Percentiles rank a stretch among this genome's conserved stretches.
Evolutionary conservation across 2,888 invertebrate genomes (phyloP).

Genomic region (Arge pagana): DNA sequence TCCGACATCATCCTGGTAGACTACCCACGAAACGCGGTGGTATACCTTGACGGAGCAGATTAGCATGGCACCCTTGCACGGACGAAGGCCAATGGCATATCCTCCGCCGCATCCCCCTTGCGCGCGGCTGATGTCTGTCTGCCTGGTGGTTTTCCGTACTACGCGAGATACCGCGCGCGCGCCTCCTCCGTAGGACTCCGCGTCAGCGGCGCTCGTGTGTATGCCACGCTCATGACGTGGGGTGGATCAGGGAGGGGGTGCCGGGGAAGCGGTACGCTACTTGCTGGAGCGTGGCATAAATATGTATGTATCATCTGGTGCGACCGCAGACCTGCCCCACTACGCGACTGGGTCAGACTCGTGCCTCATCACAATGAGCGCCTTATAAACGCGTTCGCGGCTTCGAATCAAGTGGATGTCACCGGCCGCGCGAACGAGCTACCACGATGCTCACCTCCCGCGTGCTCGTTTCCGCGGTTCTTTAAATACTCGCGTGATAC

Average conservation of each 20-base stretch:
- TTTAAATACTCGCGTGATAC: not conserved
- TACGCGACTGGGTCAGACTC: conserved; percentile 58
- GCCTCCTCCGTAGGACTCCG: not conserved
- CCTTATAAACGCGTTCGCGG: conserved; percentile 37
- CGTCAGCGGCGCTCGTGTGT: not conserved
- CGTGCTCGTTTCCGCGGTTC: too few relatives aligned
- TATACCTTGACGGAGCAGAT: conserved; percentile 17
- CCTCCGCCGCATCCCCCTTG: not conserved
- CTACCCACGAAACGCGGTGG: conserved; percentile 28
- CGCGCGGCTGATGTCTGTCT: conserved; percentile 19
- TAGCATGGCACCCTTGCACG: conserved; percentile 25
- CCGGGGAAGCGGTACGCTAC: conserved; percentile 42
- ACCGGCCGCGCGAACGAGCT: conserved; percentile 28
- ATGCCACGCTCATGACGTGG: not conserved
- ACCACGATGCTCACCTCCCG: not conserved
- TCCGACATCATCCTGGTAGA: too few relatives aligned
- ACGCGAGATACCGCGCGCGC: conserved; percentile 21
- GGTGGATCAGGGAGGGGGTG: conserved; percentile 25
- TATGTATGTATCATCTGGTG: conserved; percentile 51
- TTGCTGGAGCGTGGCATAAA: conserved; percentile 53
- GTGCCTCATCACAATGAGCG: conserved; percentile 57
- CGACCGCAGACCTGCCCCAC: conserved; percentile 52
- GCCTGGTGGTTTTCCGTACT: conserved; percentile 23
- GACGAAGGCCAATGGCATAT: conserved; percentile 25
- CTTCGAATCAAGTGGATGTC: conserved; percentile 47